phyloP scores from a whole-genome alignment of 2,113 vertebrate genomes.

The Microtus montanus region DNA sequence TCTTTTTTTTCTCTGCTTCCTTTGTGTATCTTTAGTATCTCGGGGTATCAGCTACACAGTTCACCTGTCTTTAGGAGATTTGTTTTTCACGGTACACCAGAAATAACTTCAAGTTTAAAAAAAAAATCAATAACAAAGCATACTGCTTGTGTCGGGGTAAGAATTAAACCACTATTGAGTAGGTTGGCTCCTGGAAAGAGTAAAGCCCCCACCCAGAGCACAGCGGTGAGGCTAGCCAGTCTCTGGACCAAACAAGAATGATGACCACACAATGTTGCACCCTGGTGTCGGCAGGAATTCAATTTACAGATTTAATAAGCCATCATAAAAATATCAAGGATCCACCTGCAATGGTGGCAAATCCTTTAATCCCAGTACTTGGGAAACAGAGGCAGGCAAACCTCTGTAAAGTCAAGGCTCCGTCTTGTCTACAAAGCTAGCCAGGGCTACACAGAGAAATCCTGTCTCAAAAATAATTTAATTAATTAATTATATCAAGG shows the following conservation, averaged over 20 bases:
- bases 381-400: neutral
- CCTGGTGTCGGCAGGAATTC: neutral
- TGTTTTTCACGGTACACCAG: neutral
- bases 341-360: neutral
- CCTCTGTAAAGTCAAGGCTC: neutral
- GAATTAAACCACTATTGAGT: slow-evolving; percentile 8
- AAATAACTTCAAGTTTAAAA: neutral
- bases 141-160: neutral
- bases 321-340: slow-evolving; percentile 19
- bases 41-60: neutral
- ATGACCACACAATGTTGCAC: neutral
- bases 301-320: slow-evolving; percentile 17
- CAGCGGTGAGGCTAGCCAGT: neutral
- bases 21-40: neutral
- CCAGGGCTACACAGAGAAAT: neutral
- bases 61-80: neutral
- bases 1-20: neutral
- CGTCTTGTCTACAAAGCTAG: neutral
- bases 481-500: neutral
- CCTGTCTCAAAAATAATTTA: neutral
- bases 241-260: neutral
- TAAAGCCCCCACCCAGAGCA: neutral
- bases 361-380: neutral
- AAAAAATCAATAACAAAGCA: neutral
- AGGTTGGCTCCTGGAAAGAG: neutral